Evolutionary conservation across 2,888 invertebrate genomes (phyloP), one percentile per base, ranked within the genome.

Genomic region (Acrocyrtus sp.): DNA sequence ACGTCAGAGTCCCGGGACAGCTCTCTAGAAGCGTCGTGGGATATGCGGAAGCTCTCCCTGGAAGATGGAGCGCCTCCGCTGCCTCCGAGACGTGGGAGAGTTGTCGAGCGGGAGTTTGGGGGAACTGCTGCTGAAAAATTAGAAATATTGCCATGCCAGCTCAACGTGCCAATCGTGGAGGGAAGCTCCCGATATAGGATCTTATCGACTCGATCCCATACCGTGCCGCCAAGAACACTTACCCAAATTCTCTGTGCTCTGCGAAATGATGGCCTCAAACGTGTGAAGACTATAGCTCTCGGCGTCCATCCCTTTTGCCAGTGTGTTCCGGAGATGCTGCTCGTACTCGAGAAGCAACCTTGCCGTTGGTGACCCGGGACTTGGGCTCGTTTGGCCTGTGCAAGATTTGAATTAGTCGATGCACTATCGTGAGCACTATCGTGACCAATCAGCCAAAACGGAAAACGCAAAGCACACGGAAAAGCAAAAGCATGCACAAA

Each of bases 241-340:
- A 84, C 84, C 95, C 86, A 96, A 88, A 86, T 96, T 95, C 85
- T 96, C 96, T 94, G 95, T 95, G 86, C 95, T 95, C 86, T 96
- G 95, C 61, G 94, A 93, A 76, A 96, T 88, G 74, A 96, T 87
- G 68, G 95, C 95, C 86, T 96, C 95, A 83, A 96, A 96, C 0
- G 96, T 96, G 83, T 96, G 95, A 80, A 96, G 87, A 84, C 95
- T 95, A 85, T 95, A 95, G 84, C 95, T 95, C 85, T 96, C 95
- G 6, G 95, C 95, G 83, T 96, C 96, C 93, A 95, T 94, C 79
- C 95, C 96, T 85, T 95, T 95, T 78, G 95, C 95, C 76, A 96
- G 86, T 0, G 95, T 95, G 84, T 96, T 96, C 76, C 95, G 22
- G 45, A 65, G 51, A 47, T 65, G 75, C 53, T 94, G 94, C 86